Evolutionary conservation across 1,140 invertebrate genomes (phyloP).

Genomic region (Sinonovacula constricta): DNA sequence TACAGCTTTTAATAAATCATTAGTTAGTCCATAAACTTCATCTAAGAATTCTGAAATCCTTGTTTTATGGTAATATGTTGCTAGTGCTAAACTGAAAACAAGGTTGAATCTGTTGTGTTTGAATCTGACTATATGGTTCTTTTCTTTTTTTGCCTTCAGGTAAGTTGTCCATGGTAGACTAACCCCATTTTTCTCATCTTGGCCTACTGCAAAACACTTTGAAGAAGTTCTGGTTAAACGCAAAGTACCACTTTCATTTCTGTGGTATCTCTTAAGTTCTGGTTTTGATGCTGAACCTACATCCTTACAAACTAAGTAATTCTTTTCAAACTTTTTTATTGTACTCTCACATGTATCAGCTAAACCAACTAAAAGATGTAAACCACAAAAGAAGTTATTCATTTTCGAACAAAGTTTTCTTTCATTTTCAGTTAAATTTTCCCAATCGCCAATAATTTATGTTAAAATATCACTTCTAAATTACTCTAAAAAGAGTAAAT

Average conservation of each 20-base stretch:
- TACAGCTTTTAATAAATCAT: constrained; percentile 42
- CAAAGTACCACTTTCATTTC: constrained; percentile 38
- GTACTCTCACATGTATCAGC: not conserved
- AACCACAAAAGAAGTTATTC: constrained; percentile 38
- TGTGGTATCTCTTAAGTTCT: constrained; percentile 17
- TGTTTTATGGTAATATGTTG: constrained; percentile 17
- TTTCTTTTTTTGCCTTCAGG: constrained; percentile 9
- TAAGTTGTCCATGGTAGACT: constrained; percentile 15
- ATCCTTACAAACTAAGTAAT: constrained; percentile 17
- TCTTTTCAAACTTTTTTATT: constrained; percentile 12
- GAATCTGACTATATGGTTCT: constrained; percentile 16
- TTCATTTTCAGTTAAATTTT: constrained; percentile 12
- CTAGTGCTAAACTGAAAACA: constrained; percentile 34
- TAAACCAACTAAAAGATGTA: constrained; percentile 19
- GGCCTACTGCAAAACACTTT: constrained; percentile 37
- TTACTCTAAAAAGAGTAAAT: constrained; percentile 32
- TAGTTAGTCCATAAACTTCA: constrained; percentile 6
- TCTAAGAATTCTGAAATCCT: constrained; percentile 34
- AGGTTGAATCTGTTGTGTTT: constrained; percentile 54
- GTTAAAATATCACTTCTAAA: constrained; percentile 39
- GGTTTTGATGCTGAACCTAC: constrained; percentile 3
- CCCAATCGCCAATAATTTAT: constrained; percentile 19
- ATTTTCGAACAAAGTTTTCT: constrained; percentile 14
- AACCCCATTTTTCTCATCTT: constrained; percentile 52
- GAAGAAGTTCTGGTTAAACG: constrained; percentile 32